Base-by-base conservation (phyloP, 2,113 vertebrate species). In the Alligator sinensis region DNA sequence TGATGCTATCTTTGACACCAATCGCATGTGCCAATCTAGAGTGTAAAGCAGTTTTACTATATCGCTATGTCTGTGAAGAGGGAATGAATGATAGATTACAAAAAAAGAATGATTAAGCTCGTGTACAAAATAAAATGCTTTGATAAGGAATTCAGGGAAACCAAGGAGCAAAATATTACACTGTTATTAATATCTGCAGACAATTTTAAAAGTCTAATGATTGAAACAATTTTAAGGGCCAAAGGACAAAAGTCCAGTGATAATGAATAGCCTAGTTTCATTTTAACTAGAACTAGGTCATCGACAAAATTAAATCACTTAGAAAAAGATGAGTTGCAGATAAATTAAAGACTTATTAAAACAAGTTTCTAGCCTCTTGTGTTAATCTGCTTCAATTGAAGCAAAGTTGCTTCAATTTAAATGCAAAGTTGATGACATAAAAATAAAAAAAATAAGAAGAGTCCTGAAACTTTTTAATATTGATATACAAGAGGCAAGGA, bases 251-350 rank as follows among this genome's bases (percentile, higher is more conserved):
- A 70, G 4, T 60, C 78, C 88, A 91, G 80, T 77, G 89, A 90
- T 86, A 84, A 79, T 21, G 17, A 88, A 70, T 25, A 89, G 19
- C 76, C 62, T 84, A 22, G 86, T 76, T 75, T 90, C 74, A 38
- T 80, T 1, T 1, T 61, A 85, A 77, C 14, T 63, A 57, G 60
- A 97, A 93, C 59, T 70, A 94, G 95, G 94, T 96, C 92, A 89
- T 86, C 84, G 83, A 87, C 74, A 94, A 86, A 38, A 86, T 76
- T 87, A 74, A 82, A 82, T 79, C 88, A 54, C 30, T 11, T 28
- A 89, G 38, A 82, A 78, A 90, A 85, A 80, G 24, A 66, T 80
- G 66, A 94, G 82, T 76, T 94, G 28, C 34, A 82, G 34, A 66
- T 84, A 93, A 95, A 92, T 66, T 61, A 80, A 93, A 89, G 76